Conservation (phyloP, 2,113 vertebrate species). For the Tinamus guttatus region DNA sequence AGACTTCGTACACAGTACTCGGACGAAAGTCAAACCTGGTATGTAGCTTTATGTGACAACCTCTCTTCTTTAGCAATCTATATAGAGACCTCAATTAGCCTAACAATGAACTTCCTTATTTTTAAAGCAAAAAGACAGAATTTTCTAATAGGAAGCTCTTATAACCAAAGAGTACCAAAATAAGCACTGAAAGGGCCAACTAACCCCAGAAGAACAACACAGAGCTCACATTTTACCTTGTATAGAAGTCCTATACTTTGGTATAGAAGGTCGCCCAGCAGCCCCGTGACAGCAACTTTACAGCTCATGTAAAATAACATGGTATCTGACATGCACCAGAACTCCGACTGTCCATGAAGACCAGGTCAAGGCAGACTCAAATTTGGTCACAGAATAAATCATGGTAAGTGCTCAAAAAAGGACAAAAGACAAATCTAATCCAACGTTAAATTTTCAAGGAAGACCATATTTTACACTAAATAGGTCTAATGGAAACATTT, state of each 20-base stretch:
- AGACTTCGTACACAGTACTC: not conserved
- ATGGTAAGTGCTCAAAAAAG: not conserved
- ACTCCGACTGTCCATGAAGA: not conserved
- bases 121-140: not conserved
- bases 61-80: not conserved
- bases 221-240: not conserved
- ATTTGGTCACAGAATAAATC: not conserved
- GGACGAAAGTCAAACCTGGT: not conserved
- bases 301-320: not conserved
- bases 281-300: not conserved
- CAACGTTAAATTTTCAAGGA: not conserved
- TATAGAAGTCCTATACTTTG: not conserved
- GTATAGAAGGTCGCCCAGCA: not conserved
- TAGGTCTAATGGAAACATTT: not conserved
- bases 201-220: not conserved
- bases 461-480: not conserved
- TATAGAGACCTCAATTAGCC: not conserved
- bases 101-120: not conserved
- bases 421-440: not conserved
- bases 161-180: not conserved
- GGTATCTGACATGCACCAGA: not conserved
- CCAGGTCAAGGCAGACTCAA: not conserved
- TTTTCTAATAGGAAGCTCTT: slow-evolving; percentile 12
- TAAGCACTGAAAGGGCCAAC: slow-evolving; percentile 3
- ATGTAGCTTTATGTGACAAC: not conserved